Base-by-base conservation (phyloP, 2,113 vertebrate species). In the Rhegmatorhina hoffmannsi region DNA sequence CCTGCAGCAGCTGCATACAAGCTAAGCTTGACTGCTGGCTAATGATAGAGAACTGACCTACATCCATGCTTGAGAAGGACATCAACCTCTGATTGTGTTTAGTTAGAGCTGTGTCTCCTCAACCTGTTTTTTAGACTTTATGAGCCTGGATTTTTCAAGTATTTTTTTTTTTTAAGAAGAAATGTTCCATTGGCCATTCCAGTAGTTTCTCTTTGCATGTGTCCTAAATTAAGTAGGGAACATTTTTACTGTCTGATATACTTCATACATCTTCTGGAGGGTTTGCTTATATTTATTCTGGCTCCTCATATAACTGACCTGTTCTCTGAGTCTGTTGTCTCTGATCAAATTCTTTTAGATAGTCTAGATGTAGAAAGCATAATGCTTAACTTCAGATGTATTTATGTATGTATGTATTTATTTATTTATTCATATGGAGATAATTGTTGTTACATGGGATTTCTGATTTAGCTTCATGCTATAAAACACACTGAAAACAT, bases 1-100 rank as follows among this genome's bases (percentile, higher is more conserved):
- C 9, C 13, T 73, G 15, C 6, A 59, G 6, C 17, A 62, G 40
- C 11, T 34, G 13, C 13, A 5, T 25, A 5, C 28, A 50, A 29
- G 28, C 8, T 88, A 50, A 69, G 49, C 9, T 1, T 1, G 0
- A 6, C 50, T 52, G 17, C 46, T 69, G 46, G 17, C 43, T 66
- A 4, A 2, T 69, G 29, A n/a, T 44, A 13, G 50, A 17, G 33
- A 46, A 18, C 49, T 36, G 47, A 38, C 31, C 24, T 64, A 21
- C 0, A 3, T 38, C 62, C 24, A 6, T 52, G 46, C 40, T 56
- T 91, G 58, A 50, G 55, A 5, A 1, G 0, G 0, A 40, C 21
- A 17, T 81, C 38, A 31, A 1, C 15, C 17, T 82, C 25, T 66
- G 17, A 13, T 15, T 53, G 20, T 70, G 25, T 82, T 66, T 82